Conservation (phyloP, 2,888 invertebrate species). For the Acleris holmiana region DNA sequence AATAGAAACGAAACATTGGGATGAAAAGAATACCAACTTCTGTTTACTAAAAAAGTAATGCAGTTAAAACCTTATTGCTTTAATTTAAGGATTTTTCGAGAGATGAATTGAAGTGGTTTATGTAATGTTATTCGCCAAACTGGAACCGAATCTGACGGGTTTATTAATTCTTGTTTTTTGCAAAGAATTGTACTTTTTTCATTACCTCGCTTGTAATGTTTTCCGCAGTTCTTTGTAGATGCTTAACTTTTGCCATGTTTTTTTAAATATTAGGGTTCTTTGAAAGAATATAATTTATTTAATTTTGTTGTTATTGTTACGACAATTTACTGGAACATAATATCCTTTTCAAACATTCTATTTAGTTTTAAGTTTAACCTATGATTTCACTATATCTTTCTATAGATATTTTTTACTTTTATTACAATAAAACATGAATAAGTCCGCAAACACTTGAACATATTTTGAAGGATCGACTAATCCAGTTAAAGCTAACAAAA, state of each 20-base stretch:
- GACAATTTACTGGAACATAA: too few relatives aligned
- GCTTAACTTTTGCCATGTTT: conserved; percentile 23
- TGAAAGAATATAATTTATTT: not conserved
- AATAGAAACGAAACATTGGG: conserved; percentile 67
- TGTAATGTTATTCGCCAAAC: conserved; percentile 41
- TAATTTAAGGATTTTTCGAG: conserved; percentile 16
- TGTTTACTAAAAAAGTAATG: conserved; percentile 12
- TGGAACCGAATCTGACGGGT: conserved; percentile 58
- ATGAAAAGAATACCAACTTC: conserved; percentile 46
- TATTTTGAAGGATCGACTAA: conserved; percentile 24
- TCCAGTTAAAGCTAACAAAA: conserved; percentile 29
- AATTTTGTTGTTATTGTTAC: not conserved
- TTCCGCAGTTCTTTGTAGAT: conserved; percentile 23
- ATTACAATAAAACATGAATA: conserved; percentile 5
- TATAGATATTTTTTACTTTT: not conserved
- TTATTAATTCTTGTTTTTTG: conserved; percentile 64
- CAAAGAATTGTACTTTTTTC: conserved; percentile 46
- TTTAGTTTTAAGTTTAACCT: too few relatives aligned
- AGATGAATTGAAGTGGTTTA: conserved; percentile 4
- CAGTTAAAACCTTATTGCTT: conserved; percentile 30
- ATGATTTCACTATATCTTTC: not conserved
- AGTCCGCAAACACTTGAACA: conserved; percentile 22
- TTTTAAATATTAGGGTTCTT: conserved; percentile 12
- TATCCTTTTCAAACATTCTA: too few relatives aligned
- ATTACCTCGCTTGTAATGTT: conserved; percentile 45